Conservation (phyloP, 1,140 invertebrate species). For the Heliconius hermathena region DNA sequence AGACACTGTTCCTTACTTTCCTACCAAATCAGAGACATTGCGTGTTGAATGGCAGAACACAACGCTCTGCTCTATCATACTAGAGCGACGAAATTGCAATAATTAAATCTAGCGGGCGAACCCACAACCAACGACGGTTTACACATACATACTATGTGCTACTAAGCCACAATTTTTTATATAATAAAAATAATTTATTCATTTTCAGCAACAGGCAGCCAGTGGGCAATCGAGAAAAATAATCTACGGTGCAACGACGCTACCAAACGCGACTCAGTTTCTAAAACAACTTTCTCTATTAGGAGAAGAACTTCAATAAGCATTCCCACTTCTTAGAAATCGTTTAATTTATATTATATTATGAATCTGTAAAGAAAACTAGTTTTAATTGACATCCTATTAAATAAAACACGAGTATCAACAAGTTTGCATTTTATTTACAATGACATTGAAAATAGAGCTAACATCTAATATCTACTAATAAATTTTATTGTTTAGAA, state of each 20-base stretch:
- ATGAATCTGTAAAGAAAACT: neutral
- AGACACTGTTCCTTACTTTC: too few species aligned
- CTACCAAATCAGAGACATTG: too few species aligned
- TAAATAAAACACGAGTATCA: conserved; percentile 71
- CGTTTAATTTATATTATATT: conserved; percentile 27
- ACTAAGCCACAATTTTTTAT: neutral
- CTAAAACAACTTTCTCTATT: conserved; percentile 92
- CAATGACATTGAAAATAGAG: conserved; percentile 82
- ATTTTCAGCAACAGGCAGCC: conserved; percentile 86
- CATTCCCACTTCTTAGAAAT: conserved; percentile 55
- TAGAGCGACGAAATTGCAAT: neutral
- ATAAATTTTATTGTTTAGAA: conserved; percentile 81
- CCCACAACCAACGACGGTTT: neutral
- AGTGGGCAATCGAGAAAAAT: conserved; percentile 90
- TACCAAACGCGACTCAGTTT: conserved; percentile 96
- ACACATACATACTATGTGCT: too few species aligned
- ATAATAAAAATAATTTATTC: neutral
- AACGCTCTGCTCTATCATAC: too few species aligned
- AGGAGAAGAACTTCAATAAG: conserved; percentile 87
- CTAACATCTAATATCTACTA: conserved; percentile 80
- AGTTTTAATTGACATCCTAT: neutral
- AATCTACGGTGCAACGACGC: conserved; percentile 96
- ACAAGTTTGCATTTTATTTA: conserved; percentile 83
- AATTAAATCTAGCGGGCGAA: neutral
- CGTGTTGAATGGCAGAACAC: too few species aligned